These are phyloP conservation scores for Elachura formosa DNA, from an alignment of 2,113 vertebrate genomes.

Conservation along the genomic window DNA sequence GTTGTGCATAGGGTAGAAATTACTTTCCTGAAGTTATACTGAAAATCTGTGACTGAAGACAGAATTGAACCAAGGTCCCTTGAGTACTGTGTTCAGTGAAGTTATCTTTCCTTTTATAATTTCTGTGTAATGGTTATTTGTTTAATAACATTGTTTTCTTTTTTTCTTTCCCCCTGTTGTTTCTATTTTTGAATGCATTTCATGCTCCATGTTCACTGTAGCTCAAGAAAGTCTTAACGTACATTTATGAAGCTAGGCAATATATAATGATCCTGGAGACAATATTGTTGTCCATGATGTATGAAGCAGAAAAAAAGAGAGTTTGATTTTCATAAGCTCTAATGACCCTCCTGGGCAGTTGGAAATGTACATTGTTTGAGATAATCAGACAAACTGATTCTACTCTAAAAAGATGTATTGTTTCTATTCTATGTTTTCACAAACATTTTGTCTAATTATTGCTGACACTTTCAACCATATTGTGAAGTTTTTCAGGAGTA, in stretches of 20 bases:
- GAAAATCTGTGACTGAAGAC: not conserved
- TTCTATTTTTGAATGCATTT: constrained; percentile 30
- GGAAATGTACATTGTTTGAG: constrained; percentile 42
- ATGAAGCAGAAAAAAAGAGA: constrained; percentile 48
- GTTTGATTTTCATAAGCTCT: constrained; percentile 63
- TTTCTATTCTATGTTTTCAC: constrained; percentile 55
- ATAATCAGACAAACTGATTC: constrained; percentile 54
- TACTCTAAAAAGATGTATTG: constrained; percentile 39
- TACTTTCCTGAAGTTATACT: not conserved
- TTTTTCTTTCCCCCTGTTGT: not conserved
- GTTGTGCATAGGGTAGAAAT: not conserved
- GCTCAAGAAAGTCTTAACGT: constrained; percentile 17
- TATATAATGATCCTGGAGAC: constrained; percentile 31
- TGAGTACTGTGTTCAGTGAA: not conserved
- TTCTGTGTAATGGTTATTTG: constrained; percentile 8
- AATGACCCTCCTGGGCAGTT: constrained; percentile 46
- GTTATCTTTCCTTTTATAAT: not conserved
- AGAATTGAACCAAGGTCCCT: not conserved
- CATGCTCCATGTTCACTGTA: constrained; percentile 30
- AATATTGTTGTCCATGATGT: constrained; percentile 42
- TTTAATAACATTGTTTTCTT: not conserved
- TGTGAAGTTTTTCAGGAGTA: constrained; percentile 33
- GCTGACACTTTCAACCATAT: constrained; percentile 51
- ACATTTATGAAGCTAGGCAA: constrained; percentile 28
- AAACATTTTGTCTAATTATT: constrained; percentile 63